Evolutionary conservation across 2,797 vertebrate genomes (phyloP).

Genomic region (Psittacula derbiana): DNA sequence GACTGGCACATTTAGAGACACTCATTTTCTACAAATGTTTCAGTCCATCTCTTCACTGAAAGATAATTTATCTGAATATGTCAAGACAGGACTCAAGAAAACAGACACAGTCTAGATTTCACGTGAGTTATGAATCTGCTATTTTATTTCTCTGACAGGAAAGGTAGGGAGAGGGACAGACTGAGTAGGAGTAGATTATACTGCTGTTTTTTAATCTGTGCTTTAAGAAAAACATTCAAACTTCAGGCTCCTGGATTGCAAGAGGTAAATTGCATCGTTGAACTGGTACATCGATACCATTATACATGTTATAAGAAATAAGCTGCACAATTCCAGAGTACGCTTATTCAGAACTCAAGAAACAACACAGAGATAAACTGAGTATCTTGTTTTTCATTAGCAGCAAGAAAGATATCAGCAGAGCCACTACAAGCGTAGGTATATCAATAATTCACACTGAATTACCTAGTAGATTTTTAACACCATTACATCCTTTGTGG

Average conservation of each 20-base stretch:
- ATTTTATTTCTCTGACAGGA: constrained; percentile 1
- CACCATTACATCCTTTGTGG: background rate
- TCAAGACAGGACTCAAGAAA: background rate
- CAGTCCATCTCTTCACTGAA: background rate
- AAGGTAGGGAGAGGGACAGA: background rate
- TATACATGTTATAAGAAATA: background rate
- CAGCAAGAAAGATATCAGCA: background rate
- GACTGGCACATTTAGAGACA: background rate
- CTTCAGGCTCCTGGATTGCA: background rate
- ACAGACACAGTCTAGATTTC: background rate
- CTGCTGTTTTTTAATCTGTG: background rate
- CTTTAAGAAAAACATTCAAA: background rate
- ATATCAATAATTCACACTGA: background rate
- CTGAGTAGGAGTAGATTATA: background rate
- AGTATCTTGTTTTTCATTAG: background rate
- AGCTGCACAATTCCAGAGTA: background rate
- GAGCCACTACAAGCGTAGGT: background rate
- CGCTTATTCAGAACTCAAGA: background rate
- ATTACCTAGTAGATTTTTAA: background rate
- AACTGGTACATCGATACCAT: background rate
- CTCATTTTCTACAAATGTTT: background rate
- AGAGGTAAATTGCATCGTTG: background rate
- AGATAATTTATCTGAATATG: background rate
- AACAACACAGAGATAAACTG: background rate
- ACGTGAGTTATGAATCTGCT: background rate